A percentile compares a stretch with the other conserved stretches of the same genome.
These are phyloP conservation scores for Hemicrepidius hirtus DNA, from an alignment of 2,888 invertebrate species.

Conservation along the genomic window DNA sequence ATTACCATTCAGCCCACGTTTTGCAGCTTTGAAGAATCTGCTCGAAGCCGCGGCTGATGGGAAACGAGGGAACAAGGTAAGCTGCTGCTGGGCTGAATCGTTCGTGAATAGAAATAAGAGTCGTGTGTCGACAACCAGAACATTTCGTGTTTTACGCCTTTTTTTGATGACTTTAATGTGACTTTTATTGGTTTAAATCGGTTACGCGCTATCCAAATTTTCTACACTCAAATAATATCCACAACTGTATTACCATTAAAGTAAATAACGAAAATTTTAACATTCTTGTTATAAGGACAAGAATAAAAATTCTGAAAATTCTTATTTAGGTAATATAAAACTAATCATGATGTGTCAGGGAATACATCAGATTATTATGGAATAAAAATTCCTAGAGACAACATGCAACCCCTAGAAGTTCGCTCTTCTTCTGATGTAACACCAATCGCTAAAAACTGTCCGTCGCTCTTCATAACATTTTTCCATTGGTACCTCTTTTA, in stretches of 20 bases:
- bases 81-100: background rate
- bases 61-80: background rate
- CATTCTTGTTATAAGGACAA: too few relatives aligned
- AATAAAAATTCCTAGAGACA: too few relatives aligned
- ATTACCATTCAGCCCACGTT: background rate
- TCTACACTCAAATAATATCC: conserved; percentile 17
- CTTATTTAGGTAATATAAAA: too few relatives aligned
- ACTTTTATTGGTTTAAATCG: conserved; percentile 58
- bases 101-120: conserved; percentile 33
- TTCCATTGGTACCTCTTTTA: too few relatives aligned
- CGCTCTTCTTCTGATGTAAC: too few relatives aligned
- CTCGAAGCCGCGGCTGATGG: conserved; percentile 11
- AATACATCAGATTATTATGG: too few relatives aligned
- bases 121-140: conserved; percentile 59
- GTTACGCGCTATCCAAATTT: conserved; percentile 46
- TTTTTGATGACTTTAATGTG: conserved; percentile 58
- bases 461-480: too few relatives aligned
- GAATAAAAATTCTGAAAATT: too few relatives aligned
- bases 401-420: too few relatives aligned
- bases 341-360: too few relatives aligned
- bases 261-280: too few relatives aligned
- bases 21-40: conserved; percentile 11
- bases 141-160: conserved; percentile 62
- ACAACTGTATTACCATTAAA: background rate
- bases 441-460: too few relatives aligned